Conservation (phyloP, 2,797 vertebrate genomes). For the Parotocinclus haroldoi region DNA sequence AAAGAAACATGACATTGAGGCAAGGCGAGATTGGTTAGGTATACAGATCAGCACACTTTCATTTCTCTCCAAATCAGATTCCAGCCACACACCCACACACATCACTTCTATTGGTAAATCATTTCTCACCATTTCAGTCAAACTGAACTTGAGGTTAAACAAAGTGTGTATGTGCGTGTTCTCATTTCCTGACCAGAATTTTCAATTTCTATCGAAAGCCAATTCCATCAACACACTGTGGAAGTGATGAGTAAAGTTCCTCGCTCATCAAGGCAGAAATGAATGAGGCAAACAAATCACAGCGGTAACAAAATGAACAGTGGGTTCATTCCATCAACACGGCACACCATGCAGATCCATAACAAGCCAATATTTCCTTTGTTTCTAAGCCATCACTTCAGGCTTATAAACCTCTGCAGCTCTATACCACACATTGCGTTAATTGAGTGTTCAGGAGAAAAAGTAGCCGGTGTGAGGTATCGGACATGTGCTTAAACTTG, state of each 20-base stretch:
- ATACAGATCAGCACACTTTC: constrained; percentile 31
- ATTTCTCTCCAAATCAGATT: constrained; percentile 40
- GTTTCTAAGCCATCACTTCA: constrained; percentile 44
- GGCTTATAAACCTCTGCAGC: too few relatives aligned
- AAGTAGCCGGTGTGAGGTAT: too few relatives aligned
- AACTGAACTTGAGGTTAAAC: too few relatives aligned
- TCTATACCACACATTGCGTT: too few relatives aligned
- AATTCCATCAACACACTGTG: constrained; percentile 40
- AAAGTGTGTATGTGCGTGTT: not conserved
- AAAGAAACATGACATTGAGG: constrained; percentile 3
- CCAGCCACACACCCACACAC: constrained; percentile 16
- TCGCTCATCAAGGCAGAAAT: not conserved
- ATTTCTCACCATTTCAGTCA: constrained; percentile 3
- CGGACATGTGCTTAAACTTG: too few relatives aligned
- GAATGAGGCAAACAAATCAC: constrained; percentile 30
- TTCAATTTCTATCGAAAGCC: constrained; percentile 30
- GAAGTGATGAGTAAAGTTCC: constrained; percentile 24
- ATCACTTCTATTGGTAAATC: constrained; percentile 17
- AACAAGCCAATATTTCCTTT: constrained; percentile 57
- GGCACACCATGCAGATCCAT: constrained; percentile 46
- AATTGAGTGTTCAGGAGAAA: too few relatives aligned
- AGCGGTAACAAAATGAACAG: constrained; percentile 31
- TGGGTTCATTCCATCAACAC: constrained; percentile 56
- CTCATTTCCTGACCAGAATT: constrained; percentile 37
- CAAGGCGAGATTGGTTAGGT: constrained; percentile 9